Evolutionary conservation across 2,797 vertebrate genomes (phyloP), one percentile per base, ranked within the genome.

Genomic region (Hoplostethus mediterraneus): DNA sequence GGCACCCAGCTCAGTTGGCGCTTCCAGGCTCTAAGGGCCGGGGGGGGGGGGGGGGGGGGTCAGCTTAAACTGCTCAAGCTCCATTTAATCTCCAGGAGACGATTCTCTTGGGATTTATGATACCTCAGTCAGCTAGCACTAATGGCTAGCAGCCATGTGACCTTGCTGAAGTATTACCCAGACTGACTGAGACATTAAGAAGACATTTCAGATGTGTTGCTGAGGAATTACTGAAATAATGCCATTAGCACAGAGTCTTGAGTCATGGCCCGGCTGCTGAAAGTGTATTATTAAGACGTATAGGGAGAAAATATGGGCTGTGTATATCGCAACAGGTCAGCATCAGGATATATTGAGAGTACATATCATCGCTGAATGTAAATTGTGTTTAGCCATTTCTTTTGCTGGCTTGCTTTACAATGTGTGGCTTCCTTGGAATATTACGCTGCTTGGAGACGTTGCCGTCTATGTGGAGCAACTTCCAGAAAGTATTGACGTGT

Each of bases 1-100:
- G 61, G 61, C 71, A 73, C 45, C 58, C 63, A 63, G 69, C 73
- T 77, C 62, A 58, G 73, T 76, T 51, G 83, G 58, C 63, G 73
- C 82, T 61, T 77, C 69, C 77, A 21, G 0, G 65, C 57, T 13
- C 57, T 13, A 63, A 67, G 66, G 9, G 12, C 48, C 5, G 28
- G n/a, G 25, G 28, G 14, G 45, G 81, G 75, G 79, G 67, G 74
- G 28, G n/a, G 25, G 28, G 14, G 45, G 81, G 75, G 79, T 65
- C 74, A 73, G 71, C 76, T 91, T 87, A 87, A 89, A 90, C 59
- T 48, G 85, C 75, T 81, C 71, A 71, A 51, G 84, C 70, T 84
- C 71, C 59, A 67, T 90, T 91, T 91, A 89, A 92, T 89, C 88
- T 80, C 75, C 71, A 66, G 63, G 71, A 82, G 79, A 74, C 54